Conservation (phyloP, 2,888 invertebrate species). For the Sphaeridia pumilis region DNA sequence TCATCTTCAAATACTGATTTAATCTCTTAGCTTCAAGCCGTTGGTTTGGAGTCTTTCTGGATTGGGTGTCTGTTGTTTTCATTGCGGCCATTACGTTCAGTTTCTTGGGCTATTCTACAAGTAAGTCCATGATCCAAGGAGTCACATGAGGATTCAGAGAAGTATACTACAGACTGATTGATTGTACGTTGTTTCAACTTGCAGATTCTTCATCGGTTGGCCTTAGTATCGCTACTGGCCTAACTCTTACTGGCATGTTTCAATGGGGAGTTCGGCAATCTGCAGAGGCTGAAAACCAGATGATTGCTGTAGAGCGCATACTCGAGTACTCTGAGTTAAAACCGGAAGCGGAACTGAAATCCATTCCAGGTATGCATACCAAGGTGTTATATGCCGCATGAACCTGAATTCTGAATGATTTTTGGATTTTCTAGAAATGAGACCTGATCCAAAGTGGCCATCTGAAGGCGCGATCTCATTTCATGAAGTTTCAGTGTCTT, state of each 20-base stretch:
- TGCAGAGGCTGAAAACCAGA: constrained; percentile 47
- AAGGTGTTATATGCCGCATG: background rate
- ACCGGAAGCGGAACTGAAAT: constrained; percentile 40
- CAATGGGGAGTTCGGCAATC: constrained; percentile 21
- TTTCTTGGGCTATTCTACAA: constrained; percentile 1
- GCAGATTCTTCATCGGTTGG: constrained; percentile 7
- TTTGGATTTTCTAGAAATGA: background rate
- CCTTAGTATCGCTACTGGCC: background rate
- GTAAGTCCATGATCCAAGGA: too few relatives aligned
- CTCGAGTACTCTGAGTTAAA: constrained; percentile 43
- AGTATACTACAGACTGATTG: too few relatives aligned
- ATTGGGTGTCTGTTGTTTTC: constrained; percentile 63
- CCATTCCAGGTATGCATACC: constrained; percentile 16
- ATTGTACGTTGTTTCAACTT: too few relatives aligned
- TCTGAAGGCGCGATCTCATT: background rate
- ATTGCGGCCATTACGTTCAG: constrained; percentile 62
- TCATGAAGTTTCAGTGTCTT: background rate
- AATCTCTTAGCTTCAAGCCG: constrained; percentile 61
- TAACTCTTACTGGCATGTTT: constrained; percentile 47
- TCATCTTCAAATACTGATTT: background rate
- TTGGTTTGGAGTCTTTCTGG: constrained; percentile 77
- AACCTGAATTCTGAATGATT: background rate
- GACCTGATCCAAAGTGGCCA: background rate
- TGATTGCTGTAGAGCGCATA: constrained; percentile 43
- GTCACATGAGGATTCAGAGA: too few relatives aligned